Evolutionary conservation across 2,888 invertebrate species (phyloP).

Genomic region (Chaetogeoica ovagalla): DNA sequence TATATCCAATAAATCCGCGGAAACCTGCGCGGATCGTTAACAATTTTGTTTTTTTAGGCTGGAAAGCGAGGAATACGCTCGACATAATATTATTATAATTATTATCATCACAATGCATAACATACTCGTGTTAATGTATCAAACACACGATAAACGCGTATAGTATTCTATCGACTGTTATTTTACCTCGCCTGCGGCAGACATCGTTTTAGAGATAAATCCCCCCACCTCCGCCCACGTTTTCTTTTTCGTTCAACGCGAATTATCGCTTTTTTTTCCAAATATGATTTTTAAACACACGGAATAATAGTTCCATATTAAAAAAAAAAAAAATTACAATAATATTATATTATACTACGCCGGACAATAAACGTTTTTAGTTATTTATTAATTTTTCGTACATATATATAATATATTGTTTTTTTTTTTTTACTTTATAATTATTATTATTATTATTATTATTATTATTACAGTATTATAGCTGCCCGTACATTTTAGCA

Average conservation of each 20-base stretch:
- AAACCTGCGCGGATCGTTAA: neutral
- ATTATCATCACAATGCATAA: neutral
- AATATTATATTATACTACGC: neutral
- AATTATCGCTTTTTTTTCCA: neutral
- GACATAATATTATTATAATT: neutral
- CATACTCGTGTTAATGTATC: no score
- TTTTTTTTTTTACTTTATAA: neutral
- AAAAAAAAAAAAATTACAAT: neutral
- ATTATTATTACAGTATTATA: neutral
- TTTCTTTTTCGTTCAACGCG: neutral
- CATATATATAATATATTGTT: neutral
- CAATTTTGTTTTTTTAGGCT: neutral
- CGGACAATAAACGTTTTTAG: constrained; percentile 24
- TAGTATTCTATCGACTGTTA: no score
- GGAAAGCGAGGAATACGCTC: neutral
- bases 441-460: no score
- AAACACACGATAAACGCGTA: no score
- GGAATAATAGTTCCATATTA: neutral
- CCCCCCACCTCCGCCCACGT: neutral
- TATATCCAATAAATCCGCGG: constrained; percentile 2
- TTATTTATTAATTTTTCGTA: neutral
- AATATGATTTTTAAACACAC: neutral
- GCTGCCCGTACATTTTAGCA: neutral
- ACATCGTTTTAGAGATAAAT: constrained; percentile 3
- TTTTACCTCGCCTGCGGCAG: constrained; percentile 8